Conservation (phyloP, 2,888 invertebrate species). For the Polydrusus cervinus region DNA sequence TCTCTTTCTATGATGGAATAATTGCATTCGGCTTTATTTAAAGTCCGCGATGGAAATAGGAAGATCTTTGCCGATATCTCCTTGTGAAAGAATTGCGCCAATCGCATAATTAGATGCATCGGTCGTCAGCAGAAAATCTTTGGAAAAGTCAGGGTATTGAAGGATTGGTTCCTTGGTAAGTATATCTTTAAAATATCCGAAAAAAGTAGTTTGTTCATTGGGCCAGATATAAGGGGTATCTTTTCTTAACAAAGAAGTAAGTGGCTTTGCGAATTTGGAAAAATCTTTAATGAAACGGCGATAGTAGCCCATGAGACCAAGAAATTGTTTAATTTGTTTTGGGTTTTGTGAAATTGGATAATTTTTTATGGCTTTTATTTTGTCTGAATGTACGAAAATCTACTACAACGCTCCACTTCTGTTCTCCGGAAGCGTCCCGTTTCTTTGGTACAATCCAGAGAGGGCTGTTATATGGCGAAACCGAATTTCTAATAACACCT, state of each 20-base stretch:
- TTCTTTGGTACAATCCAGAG: slow-evolving; percentile 1
- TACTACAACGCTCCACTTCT: slow-evolving; percentile 38
- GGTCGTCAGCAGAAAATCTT: slow-evolving; percentile 42
- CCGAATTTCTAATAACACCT: slow-evolving; percentile 57
- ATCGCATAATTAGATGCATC: slow-evolving; percentile 43
- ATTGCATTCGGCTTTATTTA: slow-evolving; percentile 55
- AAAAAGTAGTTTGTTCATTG: slow-evolving; percentile 49
- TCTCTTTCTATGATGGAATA: slow-evolving; percentile 61
- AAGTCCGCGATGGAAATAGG: slow-evolving; percentile 42
- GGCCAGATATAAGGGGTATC: slow-evolving; percentile 45
- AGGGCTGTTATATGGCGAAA: slow-evolving; percentile 53
- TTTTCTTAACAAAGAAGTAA: slow-evolving; percentile 33
- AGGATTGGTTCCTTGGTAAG: slow-evolving; percentile 49
- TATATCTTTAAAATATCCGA: slow-evolving; percentile 51
- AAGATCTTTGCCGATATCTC: slow-evolving; percentile 32
- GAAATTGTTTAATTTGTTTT: slow-evolving; percentile 60
- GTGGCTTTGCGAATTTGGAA: neutral
- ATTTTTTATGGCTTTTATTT: slow-evolving; percentile 58
- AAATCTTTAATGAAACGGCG: slow-evolving; percentile 56
- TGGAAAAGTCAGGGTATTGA: slow-evolving; percentile 41
- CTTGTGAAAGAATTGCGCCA: slow-evolving; percentile 46
- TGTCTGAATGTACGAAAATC: slow-evolving; percentile 57
- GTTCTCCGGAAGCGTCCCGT: slow-evolving; percentile 53
- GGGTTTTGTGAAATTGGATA: slow-evolving; percentile 62
- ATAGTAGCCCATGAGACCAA: slow-evolving; percentile 63